These are phyloP conservation scores for Euzetes globulus DNA, from an alignment of 2,888 invertebrate species.

Conservation along the genomic window DNA sequence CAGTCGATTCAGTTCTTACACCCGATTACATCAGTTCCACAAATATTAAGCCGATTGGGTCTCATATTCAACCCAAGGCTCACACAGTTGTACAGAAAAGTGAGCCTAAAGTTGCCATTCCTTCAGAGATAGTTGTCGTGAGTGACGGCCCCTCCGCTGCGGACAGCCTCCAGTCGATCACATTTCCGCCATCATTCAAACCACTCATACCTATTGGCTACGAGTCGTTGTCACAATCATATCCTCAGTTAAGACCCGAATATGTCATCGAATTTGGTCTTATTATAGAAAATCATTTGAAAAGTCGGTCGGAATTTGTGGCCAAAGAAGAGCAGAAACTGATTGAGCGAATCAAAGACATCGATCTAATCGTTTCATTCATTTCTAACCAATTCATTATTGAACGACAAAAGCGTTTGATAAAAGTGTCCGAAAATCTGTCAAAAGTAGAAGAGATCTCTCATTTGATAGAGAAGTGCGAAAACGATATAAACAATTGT, in stretches of 20 bases:
- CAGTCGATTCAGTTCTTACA: neutral
- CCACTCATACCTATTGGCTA: slow-evolving; percentile 36
- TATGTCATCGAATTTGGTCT: slow-evolving; percentile 34
- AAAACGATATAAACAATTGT: slow-evolving; percentile 26
- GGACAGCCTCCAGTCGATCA: neutral
- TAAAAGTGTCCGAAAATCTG: slow-evolving; percentile 33
- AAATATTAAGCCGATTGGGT: neutral
- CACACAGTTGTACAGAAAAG: neutral
- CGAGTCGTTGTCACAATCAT: slow-evolving; percentile 21
- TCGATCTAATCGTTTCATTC: slow-evolving; percentile 14
- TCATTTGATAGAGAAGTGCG: slow-evolving; percentile 2
- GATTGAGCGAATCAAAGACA: slow-evolving; percentile 26
- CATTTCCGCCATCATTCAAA: slow-evolving; percentile 15
- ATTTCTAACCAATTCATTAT: slow-evolving; percentile 12
- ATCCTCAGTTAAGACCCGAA: slow-evolving; percentile 24
- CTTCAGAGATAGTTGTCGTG: slow-evolving; percentile 9
- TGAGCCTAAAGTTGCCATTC: neutral
- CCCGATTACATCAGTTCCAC: neutral
- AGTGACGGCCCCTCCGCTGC: neutral
- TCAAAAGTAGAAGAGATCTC: slow-evolving; percentile 34
- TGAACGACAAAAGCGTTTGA: slow-evolving; percentile 31
- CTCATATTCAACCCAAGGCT: neutral
- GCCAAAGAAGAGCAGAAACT: slow-evolving; percentile 22
- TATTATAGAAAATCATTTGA: slow-evolving; percentile 26
- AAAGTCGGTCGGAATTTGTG: slow-evolving; percentile 28